Conservation (phyloP, 2,888 invertebrate genomes). For the Dendrolimus pini region DNA sequence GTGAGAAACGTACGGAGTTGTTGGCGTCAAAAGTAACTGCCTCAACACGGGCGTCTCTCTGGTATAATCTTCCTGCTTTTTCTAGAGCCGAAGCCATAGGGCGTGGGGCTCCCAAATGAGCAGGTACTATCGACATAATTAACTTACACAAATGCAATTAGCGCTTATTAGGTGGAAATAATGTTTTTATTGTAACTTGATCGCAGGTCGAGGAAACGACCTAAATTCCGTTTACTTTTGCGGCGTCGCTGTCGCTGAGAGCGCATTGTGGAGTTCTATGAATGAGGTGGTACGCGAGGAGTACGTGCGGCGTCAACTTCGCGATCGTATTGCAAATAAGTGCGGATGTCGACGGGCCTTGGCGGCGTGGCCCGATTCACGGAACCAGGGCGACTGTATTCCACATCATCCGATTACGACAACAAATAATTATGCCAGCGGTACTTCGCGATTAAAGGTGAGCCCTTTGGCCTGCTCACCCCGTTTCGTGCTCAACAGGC, state of each 20-base stretch:
- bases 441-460: conserved; percentile 52
- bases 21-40: conserved; percentile 65
- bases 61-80: conserved; percentile 67
- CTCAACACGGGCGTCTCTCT: conserved; percentile 73
- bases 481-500: no score
- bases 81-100: conserved; percentile 68
- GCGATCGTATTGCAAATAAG: conserved; percentile 46
- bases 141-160: conserved; percentile 5
- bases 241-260: conserved; percentile 35
- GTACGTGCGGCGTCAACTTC: conserved; percentile 26
- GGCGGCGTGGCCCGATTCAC: conserved; percentile 46
- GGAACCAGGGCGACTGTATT: conserved; percentile 45
- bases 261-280: conserved; percentile 47
- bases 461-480: conserved; percentile 25
- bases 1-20: conserved; percentile 76
- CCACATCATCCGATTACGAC: conserved; percentile 54
- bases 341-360: conserved; percentile 48
- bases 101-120: conserved; percentile 70
- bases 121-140: conserved; percentile 38
- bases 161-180: conserved; percentile 4
- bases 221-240: conserved; percentile 41
- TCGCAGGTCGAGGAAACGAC: conserved; percentile 34
- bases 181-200: conserved; percentile 22
- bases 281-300: conserved; percentile 44
- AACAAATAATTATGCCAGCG: conserved; percentile 67